Base-by-base conservation (phyloP, 2,888 invertebrate species). In the Netelia melanura region DNA sequence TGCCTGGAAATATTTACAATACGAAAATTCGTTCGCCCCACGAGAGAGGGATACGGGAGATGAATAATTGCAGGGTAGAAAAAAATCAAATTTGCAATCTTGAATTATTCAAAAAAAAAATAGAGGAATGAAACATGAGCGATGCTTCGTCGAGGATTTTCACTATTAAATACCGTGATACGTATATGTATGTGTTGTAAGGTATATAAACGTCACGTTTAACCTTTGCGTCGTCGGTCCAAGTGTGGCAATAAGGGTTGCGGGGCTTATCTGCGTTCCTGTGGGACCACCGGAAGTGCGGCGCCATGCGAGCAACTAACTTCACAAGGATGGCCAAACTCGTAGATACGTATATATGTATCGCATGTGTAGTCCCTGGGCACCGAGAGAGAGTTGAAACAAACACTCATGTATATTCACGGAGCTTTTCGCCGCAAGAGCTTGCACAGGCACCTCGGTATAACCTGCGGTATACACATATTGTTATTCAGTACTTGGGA, bases 341-440 rank as follows among this genome's bases (percentile, higher is more conserved):
- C n/a, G 30, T 54, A 54, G 6, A 23, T 54, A 54, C 0, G 6
- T 70, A 30, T 70, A 54, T 54, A 30, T 54, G 23, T 25, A 52
- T 48, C 14, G 14, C 25, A 11, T 61, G 23, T 23, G 21, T 61
- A 61, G 3, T 23, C 25, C 23, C 43, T 21, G 56, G 44, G 70
- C 81, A 23, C 44, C 44, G 71, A 78, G 54, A 72, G 52, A 71
- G 72, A 72, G 58, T 82, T 72, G 82, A 72, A 82, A 82, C 82
- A 77, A 82, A 77, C 82, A 82, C 71, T 77, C 77, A 77, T 82
- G 82, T 82, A 82, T 77, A 82, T 82, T 77, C 82, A 82, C 64
- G 77, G n/a, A 21, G 58, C 58, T 52, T 54, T 67, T 72, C 65
- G 61, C 67, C 78, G 52, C 43, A 68, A 67, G 25, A 54, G 65